phyloP scores from a whole-genome alignment of 2,888 invertebrate genomes.

The Mythimna ferrago region DNA sequence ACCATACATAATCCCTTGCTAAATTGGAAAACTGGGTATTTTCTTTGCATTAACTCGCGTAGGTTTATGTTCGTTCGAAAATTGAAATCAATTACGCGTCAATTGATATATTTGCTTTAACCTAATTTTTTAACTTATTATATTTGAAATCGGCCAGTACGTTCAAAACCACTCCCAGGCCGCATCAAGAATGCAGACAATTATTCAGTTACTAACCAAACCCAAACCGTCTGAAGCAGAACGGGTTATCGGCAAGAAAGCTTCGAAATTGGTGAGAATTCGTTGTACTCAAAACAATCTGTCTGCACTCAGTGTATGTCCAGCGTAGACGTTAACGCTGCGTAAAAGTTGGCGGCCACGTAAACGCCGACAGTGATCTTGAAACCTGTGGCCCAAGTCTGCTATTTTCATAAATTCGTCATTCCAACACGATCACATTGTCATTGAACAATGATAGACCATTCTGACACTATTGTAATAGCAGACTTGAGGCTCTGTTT shows the following conservation, averaged over 20 bases:
- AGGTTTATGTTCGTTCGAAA: neutral
- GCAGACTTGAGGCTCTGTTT: no score
- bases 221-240: neutral
- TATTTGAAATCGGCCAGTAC: neutral
- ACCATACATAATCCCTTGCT: no score
- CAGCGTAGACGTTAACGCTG: neutral
- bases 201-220: neutral
- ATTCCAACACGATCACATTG: no score
- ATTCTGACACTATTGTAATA: no score
- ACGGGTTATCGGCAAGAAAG: neutral
- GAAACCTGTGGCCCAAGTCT: no score
- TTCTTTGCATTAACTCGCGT: no score
- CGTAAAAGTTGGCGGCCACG: neutral
- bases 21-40: no score
- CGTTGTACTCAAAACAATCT: neutral
- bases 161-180: neutral
- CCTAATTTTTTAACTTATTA: neutral
- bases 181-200: neutral
- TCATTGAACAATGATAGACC: no score
- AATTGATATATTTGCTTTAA: neutral
- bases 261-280: neutral
- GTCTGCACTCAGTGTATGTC: neutral
- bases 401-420: no score
- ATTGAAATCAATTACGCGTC: neutral
- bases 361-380: no score